phyloP scores from a whole-genome alignment of 1,140 invertebrate species.

The Anoplolepis gracilipes region DNA sequence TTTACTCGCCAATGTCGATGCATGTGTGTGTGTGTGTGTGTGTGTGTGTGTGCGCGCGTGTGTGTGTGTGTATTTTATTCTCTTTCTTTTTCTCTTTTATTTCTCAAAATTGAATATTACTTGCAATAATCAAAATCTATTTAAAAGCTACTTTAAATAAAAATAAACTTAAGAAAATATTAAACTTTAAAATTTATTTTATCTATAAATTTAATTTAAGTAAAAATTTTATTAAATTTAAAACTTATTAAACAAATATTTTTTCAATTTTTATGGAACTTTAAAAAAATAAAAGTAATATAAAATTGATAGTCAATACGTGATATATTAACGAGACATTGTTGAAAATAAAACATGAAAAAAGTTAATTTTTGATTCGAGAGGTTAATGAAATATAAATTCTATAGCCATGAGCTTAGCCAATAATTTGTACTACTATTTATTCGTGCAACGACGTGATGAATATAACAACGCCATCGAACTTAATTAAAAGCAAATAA shows the following conservation, averaged over 20 bases:
- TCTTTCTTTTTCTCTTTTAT: neutral
- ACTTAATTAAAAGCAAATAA: constrained; percentile 36
- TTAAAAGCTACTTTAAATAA: neutral
- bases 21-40: no score
- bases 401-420: constrained; percentile 3
- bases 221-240: no score
- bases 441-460: neutral
- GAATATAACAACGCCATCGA: neutral
- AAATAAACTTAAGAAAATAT: neutral
- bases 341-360: neutral
- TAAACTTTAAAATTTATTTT: no score
- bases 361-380: constrained; percentile 1
- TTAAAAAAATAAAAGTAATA: neutral
- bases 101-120: neutral
- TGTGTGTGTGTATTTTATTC: no score
- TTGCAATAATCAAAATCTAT: neutral
- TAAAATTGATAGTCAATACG: neutral
- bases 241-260: no score
- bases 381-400: constrained; percentile 29
- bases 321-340: neutral
- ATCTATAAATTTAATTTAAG: no score
- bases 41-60: no score
- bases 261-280: neutral
- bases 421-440: neutral
- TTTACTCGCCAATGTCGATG: constrained; percentile 18